Percentiles rank a stretch among this genome's conserved stretches.
phyloP scores from a whole-genome alignment of 2,113 vertebrate genomes.

The Malurus cyaneus region DNA sequence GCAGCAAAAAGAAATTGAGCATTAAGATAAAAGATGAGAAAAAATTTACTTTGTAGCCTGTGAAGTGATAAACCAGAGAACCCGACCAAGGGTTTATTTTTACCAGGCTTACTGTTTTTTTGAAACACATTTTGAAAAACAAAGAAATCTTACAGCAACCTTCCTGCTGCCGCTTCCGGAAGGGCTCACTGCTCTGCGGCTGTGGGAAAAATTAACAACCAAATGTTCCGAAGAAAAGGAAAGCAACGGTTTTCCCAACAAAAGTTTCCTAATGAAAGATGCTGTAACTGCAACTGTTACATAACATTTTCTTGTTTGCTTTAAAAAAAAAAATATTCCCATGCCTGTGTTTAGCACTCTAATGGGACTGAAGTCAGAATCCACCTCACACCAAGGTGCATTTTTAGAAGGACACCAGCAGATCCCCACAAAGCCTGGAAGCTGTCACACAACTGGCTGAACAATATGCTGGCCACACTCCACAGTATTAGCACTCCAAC shows the following conservation, averaged over 20 bases:
- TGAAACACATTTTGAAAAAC: neutral
- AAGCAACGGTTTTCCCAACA: neutral
- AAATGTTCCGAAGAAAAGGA: neutral
- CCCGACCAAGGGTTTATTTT: neutral
- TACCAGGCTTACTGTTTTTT: neutral
- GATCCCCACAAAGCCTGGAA: neutral
- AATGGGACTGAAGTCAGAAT: neutral
- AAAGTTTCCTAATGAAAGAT: neutral
- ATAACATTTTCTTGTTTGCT: neutral
- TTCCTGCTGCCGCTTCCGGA: neutral
- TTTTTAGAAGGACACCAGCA: neutral
- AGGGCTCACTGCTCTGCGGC: neutral
- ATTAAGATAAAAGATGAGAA: neutral
- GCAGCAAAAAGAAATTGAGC: neutral
- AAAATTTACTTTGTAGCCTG: neutral
- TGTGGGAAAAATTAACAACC: neutral
- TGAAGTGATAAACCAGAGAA: neutral
- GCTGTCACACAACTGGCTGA: neutral
- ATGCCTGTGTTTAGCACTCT: neutral
- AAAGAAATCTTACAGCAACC: neutral
- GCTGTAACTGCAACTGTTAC: neutral
- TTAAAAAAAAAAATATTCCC: neutral
- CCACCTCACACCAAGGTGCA: neutral
- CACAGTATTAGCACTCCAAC: neutral
- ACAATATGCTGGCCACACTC: neutral